phyloP scores from a whole-genome alignment of 2,797 vertebrate species.

The Thamnophis elegans region DNA sequence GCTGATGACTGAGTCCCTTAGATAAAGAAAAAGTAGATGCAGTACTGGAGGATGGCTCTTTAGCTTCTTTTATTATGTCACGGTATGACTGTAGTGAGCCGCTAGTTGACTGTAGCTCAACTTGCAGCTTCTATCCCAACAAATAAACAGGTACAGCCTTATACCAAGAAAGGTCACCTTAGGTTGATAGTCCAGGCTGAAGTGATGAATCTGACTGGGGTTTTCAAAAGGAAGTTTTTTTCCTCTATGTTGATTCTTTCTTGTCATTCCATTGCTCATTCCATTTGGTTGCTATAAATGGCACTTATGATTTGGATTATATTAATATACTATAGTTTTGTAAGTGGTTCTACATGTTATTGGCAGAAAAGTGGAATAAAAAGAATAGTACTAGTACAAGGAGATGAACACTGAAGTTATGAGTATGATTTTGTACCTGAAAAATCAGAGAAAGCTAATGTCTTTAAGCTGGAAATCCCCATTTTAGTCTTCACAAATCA shows the following conservation, averaged over 20 bases:
- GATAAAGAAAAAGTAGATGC: neutral
- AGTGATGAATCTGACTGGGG: neutral
- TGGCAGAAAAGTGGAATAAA: neutral
- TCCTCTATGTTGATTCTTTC: neutral
- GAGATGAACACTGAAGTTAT: neutral
- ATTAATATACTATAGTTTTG: neutral
- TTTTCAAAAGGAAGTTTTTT: neutral
- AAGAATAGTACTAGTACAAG: neutral
- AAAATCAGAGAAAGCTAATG: neutral
- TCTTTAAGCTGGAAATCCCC: neutral
- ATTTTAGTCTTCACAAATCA: neutral
- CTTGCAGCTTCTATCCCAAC: neutral
- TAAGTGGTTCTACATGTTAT: neutral
- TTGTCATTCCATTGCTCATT: neutral
- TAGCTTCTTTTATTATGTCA: neutral
- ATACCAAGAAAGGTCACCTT: neutral
- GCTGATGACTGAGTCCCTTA: neutral
- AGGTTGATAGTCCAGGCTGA: neutral
- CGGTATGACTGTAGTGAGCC: neutral
- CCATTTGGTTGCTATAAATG: neutral
- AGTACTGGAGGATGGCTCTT: neutral
- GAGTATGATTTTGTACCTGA: neutral
- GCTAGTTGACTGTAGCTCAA: neutral
- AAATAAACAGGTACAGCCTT: neutral
- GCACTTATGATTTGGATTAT: neutral